Base-by-base conservation (phyloP, 2,797 vertebrate species). In the Chloroceryle amazona region DNA sequence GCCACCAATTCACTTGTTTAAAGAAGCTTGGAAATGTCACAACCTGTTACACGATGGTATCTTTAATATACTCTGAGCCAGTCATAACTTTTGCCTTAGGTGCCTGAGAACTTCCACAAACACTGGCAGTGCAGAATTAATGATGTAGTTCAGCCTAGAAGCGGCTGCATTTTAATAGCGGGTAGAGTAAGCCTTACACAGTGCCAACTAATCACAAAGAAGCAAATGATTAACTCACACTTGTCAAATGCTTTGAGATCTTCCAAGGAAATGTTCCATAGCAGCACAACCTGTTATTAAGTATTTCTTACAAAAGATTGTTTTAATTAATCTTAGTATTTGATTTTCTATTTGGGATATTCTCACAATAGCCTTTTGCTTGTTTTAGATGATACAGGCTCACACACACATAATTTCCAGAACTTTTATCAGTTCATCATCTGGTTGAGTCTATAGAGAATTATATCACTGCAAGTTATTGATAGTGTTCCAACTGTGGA, bases 1-100 rank as follows among this genome's bases (percentile, higher is more conserved):
- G 55, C 82, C 42, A 88, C 71, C 42, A 67, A 18, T 31, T 7
- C 22, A 1, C 51, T 88, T 86, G 72, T 90, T 95, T 85, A 60
- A 63, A 42, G 75, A 90, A 80, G 60, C 55, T 44, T 52, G 51
- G 82, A 63, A 76, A 49, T 58, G 60, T 60, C 85, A 88, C 92
- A 85, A 63, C 72, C 87, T 71, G 68, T 49, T 76, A 82, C 29
- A n/a, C 0, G 0, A 37, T 13, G 35, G 26, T 22, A 78, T 46
- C 66, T 63, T 74, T 79, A 72, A 87, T 37, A 35, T 11, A 52
- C 73, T 46, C 2, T 2, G 55, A 91, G 68, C 58, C 47, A 78
- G 82, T 41, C 76, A 31, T 82, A 91, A 91, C 52, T 95, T 52
- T 55, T 67, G 82, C 88, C 80, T 52, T 6, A 90, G 92, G 93